phyloP scores from a whole-genome alignment of 2,113 vertebrate species.

The Neomonachus schauinslandi region DNA sequence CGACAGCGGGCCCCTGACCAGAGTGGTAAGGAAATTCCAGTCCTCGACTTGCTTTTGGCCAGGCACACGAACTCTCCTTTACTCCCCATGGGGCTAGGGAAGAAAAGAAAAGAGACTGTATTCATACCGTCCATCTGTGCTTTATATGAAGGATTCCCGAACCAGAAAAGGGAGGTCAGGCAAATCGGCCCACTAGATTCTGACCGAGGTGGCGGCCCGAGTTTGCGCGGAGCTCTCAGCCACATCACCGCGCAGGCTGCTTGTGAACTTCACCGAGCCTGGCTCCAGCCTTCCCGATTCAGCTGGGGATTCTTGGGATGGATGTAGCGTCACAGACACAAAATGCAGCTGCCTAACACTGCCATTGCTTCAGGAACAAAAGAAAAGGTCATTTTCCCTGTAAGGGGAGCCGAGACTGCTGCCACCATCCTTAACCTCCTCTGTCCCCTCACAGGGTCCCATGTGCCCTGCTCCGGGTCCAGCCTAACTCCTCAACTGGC shows the following conservation, averaged over 20 bases:
- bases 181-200: not conserved
- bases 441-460: not conserved
- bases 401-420: not conserved
- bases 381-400: not conserved
- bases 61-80: not conserved
- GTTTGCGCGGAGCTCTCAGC: not conserved
- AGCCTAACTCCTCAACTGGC: not conserved
- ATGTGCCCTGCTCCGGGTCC: not conserved
- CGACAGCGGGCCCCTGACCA: not conserved
- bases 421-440: not conserved
- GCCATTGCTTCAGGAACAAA: not conserved
- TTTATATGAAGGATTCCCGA: not conserved
- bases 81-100: not conserved
- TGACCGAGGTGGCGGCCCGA: rapidly evolving
- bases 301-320: not conserved
- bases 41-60: not conserved
- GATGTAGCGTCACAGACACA: not conserved
- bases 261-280: not conserved
- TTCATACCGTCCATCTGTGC: not conserved
- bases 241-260: too few species aligned
- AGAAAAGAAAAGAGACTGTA: not conserved
- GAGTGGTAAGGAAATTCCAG: not conserved
- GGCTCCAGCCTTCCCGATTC: not conserved
- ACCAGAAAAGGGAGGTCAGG: not conserved
- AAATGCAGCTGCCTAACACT: not conserved